Percentiles rank a stretch among this genome's conserved stretches.
Evolutionary conservation across 2,113 vertebrate genomes (phyloP).

Genomic region (Pagrus major): DNA sequence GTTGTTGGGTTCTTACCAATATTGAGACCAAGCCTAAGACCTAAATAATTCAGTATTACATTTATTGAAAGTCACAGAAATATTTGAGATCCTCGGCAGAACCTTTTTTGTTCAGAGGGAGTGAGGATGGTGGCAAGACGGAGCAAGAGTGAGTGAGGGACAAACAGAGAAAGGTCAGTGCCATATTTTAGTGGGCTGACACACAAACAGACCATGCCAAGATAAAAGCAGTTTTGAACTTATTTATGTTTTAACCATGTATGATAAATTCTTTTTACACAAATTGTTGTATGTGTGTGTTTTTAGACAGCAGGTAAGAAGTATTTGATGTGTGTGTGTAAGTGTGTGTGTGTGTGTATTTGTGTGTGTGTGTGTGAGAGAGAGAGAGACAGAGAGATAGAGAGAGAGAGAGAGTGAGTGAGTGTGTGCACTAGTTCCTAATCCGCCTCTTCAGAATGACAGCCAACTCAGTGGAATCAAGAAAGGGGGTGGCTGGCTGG

Average conservation of each 20-base stretch:
- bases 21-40: no score
- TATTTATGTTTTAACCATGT: conserved; percentile 21
- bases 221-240: conserved; percentile 12
- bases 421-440: conserved; percentile 46
- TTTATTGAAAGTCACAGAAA: neutral
- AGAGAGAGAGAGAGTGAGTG: no score
- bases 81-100: neutral
- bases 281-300: conserved; percentile 13
- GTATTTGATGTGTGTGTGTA: conserved; percentile 27
- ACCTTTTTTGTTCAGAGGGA: conserved; percentile 27
- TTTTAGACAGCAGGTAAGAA: conserved; percentile 31
- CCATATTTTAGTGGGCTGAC: conserved; percentile 39
- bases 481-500: conserved; percentile 42
- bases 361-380: conserved; percentile 26
- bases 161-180: conserved; percentile 55
- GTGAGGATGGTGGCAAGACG: conserved; percentile 24
- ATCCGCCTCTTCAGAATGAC: conserved; percentile 68
- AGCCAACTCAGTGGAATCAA: conserved; percentile 55
- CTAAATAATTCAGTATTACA: no score
- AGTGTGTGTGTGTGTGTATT: conserved; percentile 16
- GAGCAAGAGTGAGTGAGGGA: conserved; percentile 6
- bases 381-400: no score
- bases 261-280: neutral
- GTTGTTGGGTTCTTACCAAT: no score
- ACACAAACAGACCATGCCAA: neutral